These are phyloP conservation scores for Sardina pilchardus DNA, from an alignment of 2,113 vertebrate genomes.

Conservation along the genomic window DNA sequence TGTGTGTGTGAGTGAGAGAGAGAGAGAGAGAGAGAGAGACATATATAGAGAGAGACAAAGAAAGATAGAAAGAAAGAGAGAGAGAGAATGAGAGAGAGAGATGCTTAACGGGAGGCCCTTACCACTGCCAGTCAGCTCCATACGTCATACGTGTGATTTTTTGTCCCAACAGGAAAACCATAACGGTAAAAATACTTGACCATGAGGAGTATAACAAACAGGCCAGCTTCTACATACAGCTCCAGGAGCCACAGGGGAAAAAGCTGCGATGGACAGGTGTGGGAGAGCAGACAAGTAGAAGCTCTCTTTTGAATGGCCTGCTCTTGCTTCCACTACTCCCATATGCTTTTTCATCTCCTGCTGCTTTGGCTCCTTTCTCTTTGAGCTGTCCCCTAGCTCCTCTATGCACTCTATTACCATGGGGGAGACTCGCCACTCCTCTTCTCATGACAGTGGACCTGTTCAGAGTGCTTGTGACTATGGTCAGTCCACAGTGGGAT, in stretches of 20 bases:
- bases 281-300: constrained; percentile 60
- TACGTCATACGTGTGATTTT: constrained; percentile 52
- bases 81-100: neutral
- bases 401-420: neutral
- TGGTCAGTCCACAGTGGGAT: neutral
- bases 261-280: constrained; percentile 92
- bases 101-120: neutral
- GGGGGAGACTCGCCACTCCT: neutral
- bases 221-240: constrained; percentile 92
- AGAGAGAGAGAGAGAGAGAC: no score
- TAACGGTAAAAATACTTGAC: constrained; percentile 90
- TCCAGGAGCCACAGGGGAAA: constrained; percentile 90
- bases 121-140: neutral
- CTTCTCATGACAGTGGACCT: neutral
- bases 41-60: no score
- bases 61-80: neutral
- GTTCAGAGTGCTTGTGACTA: neutral
- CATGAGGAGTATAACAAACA: constrained; percentile 94
- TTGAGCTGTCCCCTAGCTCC: constrained; percentile 63
- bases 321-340: constrained; percentile 70
- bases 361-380: constrained; percentile 69
- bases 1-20: no score
- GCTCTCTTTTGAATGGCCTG: constrained; percentile 35
- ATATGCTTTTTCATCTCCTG: constrained; percentile 60
- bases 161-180: constrained; percentile 89